Evolutionary conservation across 2,113 vertebrate genomes (phyloP).

Genomic region (Cheirogaleus medius): DNA sequence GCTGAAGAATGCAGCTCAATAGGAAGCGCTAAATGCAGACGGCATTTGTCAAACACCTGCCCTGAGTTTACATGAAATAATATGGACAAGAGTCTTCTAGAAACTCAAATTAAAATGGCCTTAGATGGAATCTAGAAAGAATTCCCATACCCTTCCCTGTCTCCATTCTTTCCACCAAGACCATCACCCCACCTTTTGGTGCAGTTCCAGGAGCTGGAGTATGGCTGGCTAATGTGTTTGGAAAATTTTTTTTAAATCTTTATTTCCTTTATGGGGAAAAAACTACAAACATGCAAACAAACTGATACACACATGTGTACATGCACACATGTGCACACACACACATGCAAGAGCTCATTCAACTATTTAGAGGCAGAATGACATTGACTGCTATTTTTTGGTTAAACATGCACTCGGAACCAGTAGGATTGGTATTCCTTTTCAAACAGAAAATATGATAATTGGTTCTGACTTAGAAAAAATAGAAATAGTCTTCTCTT

Average conservation of each 20-base stretch:
- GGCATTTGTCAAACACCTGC: background rate
- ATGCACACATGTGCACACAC: background rate
- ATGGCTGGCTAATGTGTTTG: background rate
- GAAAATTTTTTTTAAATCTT: background rate
- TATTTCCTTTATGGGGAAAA: background rate
- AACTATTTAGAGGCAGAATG: background rate
- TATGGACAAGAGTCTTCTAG: background rate
- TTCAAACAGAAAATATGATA: constrained; percentile 28
- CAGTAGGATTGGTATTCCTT: background rate
- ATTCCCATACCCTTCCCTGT: background rate
- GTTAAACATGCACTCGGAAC: background rate
- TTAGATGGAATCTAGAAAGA: background rate
- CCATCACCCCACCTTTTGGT: background rate
- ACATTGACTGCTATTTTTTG: background rate
- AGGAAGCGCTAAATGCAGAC: background rate
- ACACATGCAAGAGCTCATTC: background rate
- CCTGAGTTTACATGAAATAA: background rate
- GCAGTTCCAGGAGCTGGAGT: background rate
- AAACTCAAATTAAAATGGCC: background rate
- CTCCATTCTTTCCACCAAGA: background rate
- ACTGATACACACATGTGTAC: background rate
- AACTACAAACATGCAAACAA: background rate
- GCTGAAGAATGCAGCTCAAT: background rate
- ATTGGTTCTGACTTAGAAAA: background rate
- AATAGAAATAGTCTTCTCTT: background rate